Evolutionary conservation across 2,888 invertebrate species (phyloP), one percentile per base, ranked within the genome.

Genomic region (Xestia sexstrigata): DNA sequence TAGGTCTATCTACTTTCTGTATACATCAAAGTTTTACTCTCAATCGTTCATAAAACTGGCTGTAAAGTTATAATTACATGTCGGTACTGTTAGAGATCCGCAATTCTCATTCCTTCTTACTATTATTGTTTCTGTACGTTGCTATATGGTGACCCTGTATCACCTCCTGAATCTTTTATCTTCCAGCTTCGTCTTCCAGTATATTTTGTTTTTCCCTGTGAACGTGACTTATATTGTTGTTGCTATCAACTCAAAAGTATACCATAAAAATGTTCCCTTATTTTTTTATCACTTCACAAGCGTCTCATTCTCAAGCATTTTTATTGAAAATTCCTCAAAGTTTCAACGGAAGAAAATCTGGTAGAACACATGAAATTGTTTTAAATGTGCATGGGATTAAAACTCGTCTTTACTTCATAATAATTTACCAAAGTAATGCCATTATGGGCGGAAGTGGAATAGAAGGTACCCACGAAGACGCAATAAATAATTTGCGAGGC

Each of bases 401-500:
- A 79, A 62, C 35, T 72, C 60, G 62, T 70, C 62, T 66, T 73
- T 74, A 78, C 69, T 67, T 35, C 45, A 42, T 72, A 75, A 83
- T 83, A 82, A 71, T 85, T 78, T 76, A 72, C 67, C 45, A 77
- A 85, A 85, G 78, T 83, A 80, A 76, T 78, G 79, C 75, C 78
- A 79, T 87, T 86, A 81, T 66, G 67, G 26, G 39, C 70, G 30
- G 74, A 78, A 88, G 76, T 79, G 76, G 66, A 82, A 79, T 70
- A 66, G 79, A 86, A 87, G 74, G 79, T 76, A 74, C 84, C 77
- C 86, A 88, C 87, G 86, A 76, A 83, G 85, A 82, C 79, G 86
- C 84, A 20, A 84, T 87, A 88, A 91, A 93, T 93, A 92, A 91
- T 90, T 89, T 70, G 65, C 88, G 89, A 87, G 79, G 80, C 76